Base-by-base conservation (phyloP, 2,888 invertebrate species). In the Ophioninae sp. region DNA sequence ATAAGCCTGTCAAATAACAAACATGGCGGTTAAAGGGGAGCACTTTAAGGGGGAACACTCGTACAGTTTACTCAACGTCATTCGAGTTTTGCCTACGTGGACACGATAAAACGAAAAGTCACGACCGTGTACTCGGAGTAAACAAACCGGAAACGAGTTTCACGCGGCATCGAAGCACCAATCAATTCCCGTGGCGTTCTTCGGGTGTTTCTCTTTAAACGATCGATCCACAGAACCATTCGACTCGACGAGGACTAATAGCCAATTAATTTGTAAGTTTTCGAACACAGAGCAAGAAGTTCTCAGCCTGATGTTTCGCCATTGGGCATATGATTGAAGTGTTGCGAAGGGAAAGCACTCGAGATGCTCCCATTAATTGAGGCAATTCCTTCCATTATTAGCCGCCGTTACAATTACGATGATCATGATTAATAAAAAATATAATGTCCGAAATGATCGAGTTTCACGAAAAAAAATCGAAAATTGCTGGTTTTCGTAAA, bases 181-280 rank as follows among this genome's bases (percentile, higher is more conserved):
- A 56, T 30, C n/a, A 23, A 58, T 51, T 0, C 23, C 69, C 7
- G 2, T 30, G 37, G n/a, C 2, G 13, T 9, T 61, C 59, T 56
- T 59, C 23, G 61, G 51, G 22, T 58, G 30, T 22, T 51, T 44
- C 41, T 37, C 39, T 30, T 63, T 61, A n/a, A 30, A 63, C 41
- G 44, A 78, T 68, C 69, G 78, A 69, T 69, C 63, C 63, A 78
- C 67, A 39, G 51, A 74, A 23, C 56, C 20, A 37, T 61, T 68
- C 17, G 68, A 69, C 39, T 78, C 23, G 20, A 8, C 44, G 56
- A 17, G 13, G 39, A 30, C 74, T 74, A 82, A 78, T 74, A 64
- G 73, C 63, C 82, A 82, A 82, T 82, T 74, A 74, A 74, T 74
- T 78, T 64, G 73, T 37, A 30, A 30, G 30, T 30, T 69, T 17